Evolutionary conservation across 2,888 invertebrate species (phyloP).

Genomic region (Phragmatobia fuliginosa): DNA sequence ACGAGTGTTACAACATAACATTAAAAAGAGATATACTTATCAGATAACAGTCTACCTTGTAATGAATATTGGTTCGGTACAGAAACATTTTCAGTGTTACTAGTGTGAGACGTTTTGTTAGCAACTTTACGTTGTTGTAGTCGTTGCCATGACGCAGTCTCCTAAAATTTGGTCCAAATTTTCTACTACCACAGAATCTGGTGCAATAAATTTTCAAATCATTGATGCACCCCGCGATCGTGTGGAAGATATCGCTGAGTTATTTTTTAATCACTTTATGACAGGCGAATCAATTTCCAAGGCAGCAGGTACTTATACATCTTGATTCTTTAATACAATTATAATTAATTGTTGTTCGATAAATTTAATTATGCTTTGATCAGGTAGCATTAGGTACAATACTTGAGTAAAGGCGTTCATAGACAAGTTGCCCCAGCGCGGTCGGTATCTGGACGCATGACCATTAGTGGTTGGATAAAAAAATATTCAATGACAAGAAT

Average conservation of each 20-base stretch:
- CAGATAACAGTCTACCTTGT: background rate
- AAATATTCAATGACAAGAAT: too few species aligned
- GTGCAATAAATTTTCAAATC: conserved; percentile 40
- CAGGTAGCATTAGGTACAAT: too few species aligned
- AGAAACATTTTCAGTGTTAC: background rate
- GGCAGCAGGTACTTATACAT: conserved; percentile 41
- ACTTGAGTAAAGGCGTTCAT: too few species aligned
- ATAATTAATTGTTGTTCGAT: background rate
- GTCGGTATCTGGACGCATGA: too few species aligned
- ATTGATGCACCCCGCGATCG: conserved; percentile 43
- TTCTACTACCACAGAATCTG: conserved; percentile 28
- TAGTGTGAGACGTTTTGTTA: background rate
- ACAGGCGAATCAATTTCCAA: conserved; percentile 42
- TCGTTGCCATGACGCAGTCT: background rate
- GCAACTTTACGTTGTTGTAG: background rate
- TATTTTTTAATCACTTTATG: conserved; percentile 40
- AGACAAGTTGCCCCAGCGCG: too few species aligned
- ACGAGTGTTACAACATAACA: background rate
- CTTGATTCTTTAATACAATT: conserved; percentile 12
- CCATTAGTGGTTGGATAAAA: too few species aligned
- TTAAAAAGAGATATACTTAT: background rate
- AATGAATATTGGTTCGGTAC: background rate
- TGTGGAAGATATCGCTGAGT: conserved; percentile 32
- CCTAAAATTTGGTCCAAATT: conserved; percentile 42
- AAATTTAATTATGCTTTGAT: too few species aligned